Base-by-base conservation (phyloP, 2,888 invertebrate species). In the Polyommatus icarus region DNA sequence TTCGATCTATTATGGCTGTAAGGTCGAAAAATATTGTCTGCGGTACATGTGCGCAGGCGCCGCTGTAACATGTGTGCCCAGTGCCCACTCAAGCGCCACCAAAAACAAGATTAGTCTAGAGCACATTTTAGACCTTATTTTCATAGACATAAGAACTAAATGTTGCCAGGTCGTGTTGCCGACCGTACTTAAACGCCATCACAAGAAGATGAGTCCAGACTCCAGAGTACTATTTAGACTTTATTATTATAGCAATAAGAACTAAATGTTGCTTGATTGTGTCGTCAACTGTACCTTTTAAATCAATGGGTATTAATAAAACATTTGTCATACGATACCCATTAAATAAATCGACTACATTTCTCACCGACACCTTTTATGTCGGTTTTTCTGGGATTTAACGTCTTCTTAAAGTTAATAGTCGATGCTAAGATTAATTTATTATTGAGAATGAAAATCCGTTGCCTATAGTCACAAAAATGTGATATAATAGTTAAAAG, bases 1-100 rank as follows among this genome's bases (percentile, higher is more conserved):
- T 67, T 61, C 61, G 61, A 88, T 85, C 83, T 32, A 67, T 67
- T 67, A 67, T 67, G 24, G 15, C 67, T 29, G 12, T 29, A 67
- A 6, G 12, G 67, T 20, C 67, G 6, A 15, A 12, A 67, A 67
- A 67, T 6, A 67, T 67, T 61, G 61, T 61, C 20, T 20, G 10
- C 18, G 29, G 29, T 67, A 67, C 67, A 36, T 73, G 24, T 40
- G 72, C 24, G 40, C 72, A 24, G 40, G 73, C 46, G 73, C 24
- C 73, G 20, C 20, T 40, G 54, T 15, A 50, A 50, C 75, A 75
- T 75, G 75, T 75, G 75, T 46, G 46, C 75, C 75, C 73, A 73
- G 75, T 46, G 46, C 75, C 75, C 73, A 73, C 73, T 73, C 73
- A 29, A 29, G 75, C 75, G 75, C 75, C 75, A 73, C 73, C 20